These are phyloP conservation scores for Donacobius atricapilla DNA, from an alignment of 2,113 vertebrate genomes.

Conservation along the genomic window DNA sequence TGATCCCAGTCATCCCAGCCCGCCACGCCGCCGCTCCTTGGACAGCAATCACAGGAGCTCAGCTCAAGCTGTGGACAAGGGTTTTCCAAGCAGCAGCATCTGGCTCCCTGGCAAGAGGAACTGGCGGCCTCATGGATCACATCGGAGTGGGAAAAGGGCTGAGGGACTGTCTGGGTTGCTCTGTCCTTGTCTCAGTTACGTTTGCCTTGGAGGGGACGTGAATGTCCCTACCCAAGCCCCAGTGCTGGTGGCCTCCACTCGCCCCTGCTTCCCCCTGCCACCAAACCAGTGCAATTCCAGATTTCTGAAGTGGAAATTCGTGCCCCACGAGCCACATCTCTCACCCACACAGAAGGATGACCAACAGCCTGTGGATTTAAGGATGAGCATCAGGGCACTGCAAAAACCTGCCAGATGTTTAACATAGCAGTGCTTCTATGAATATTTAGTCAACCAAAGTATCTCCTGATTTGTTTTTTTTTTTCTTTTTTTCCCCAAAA, in stretches of 20 bases:
- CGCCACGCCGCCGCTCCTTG: slow-evolving; percentile 54
- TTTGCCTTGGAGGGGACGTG: background rate
- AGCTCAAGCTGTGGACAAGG: slow-evolving; percentile 72
- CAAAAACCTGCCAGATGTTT: background rate
- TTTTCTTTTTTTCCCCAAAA: background rate
- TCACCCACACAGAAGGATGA: background rate
- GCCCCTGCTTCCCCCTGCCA: background rate
- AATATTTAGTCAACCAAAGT: background rate
- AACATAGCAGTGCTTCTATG: background rate
- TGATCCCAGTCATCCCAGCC: slow-evolving; percentile 53
- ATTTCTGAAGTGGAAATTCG: background rate
- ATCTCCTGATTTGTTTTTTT: background rate
- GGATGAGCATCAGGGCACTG: background rate
- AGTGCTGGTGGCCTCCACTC: background rate
- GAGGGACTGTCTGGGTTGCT: background rate
- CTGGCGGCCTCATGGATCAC: slow-evolving; percentile 28
- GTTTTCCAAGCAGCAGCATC: slow-evolving; percentile 78
- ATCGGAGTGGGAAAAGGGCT: slow-evolving; percentile 46
- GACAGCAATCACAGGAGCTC: slow-evolving; percentile 72
- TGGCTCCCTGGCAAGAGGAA: slow-evolving; percentile 75
- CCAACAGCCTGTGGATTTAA: background rate
- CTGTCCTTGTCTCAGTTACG: background rate
- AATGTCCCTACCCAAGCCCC: background rate
- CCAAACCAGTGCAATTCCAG: background rate
- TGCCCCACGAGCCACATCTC: background rate